Evolutionary conservation across 1,140 invertebrate species (phyloP), one percentile per base, ranked within the genome.

Genomic region (Drosophila pectinifera): DNA sequence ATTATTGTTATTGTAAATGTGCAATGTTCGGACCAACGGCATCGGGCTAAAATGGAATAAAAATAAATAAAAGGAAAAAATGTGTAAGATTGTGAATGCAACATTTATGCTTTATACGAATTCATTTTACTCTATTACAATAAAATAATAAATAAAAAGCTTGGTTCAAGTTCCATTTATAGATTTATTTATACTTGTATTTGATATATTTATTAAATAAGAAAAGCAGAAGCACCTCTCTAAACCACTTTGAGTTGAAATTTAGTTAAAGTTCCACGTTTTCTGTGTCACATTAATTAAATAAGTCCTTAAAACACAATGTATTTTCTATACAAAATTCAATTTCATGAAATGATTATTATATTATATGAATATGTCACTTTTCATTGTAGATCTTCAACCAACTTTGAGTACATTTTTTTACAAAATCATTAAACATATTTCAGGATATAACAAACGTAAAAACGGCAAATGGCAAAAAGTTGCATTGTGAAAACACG

Each of bases 1-100:
- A 72, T 75, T 82, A 64, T 77, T 82, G 81, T 82, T 82, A 74
- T 82, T 84, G 73, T 80, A 77, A 84, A 85, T 80, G 65, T 74
- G 76, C 46, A 55, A 54, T 48, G 67, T 26, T 53, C 58, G 18
- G 20, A 38, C 42, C 43, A 56, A 26, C 26, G 20, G 59, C 36
- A 42, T 16, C 46, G 16, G 26, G 39, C 57, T 73, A 61, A 64
- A 72, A 43, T 49, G 24, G 28, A 59, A 48, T 28, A 34, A 49
- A 78, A 78, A 82, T 78, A 82, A 78, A 82, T 68, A 63, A 43
- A 28, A 56, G 31, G 36, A 53, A 62, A 68, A 55, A 36, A 7
- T 31, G 28, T 18, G 36, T 16, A 22, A 16, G 14, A 31, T 20
- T 41, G 14, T 14, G 24, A 41, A 49, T 31, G 46, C 11, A 10